These are phyloP conservation scores for Cichladusa arquata DNA, from an alignment of 2,113 vertebrate genomes.

Conservation along the genomic window DNA sequence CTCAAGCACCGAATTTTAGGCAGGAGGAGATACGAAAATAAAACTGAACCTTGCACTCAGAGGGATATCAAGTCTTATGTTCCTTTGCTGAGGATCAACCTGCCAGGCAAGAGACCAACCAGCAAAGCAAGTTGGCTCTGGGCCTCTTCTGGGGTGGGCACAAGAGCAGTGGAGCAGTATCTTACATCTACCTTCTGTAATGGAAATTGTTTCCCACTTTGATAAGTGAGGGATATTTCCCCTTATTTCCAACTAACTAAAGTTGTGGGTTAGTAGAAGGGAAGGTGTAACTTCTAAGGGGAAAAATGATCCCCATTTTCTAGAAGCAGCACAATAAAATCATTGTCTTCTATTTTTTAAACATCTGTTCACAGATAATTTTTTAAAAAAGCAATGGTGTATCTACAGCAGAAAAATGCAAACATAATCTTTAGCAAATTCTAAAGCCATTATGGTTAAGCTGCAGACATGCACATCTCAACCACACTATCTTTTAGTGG, in stretches of 20 bases:
- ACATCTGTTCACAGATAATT: not conserved
- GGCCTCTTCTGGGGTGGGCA: not conserved
- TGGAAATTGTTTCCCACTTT: not conserved
- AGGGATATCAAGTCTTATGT: not conserved
- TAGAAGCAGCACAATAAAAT: not conserved
- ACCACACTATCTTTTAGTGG: not conserved
- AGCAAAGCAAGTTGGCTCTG: not conserved
- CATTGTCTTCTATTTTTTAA: not conserved
- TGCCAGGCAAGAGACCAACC: not conserved
- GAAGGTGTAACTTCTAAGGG: not conserved
- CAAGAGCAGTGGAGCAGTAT: not conserved
- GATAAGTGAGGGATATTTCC: not conserved
- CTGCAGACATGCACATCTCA: not conserved
- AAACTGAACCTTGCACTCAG: not conserved
- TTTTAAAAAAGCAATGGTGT: not conserved
- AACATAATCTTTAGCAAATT: conserved; percentile 20
- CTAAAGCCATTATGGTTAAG: conserved; percentile 3
- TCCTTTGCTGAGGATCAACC: not conserved
- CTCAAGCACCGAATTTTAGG: not conserved
- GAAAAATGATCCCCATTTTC: not conserved
- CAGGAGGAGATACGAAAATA: not conserved
- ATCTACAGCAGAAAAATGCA: not conserved
- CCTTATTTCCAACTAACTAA: not conserved
- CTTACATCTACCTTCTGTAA: not conserved
- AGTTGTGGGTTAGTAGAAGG: too few relatives aligned